Evolutionary conservation across 92 coral and sea anemone genomes (phyloP), one percentile per base, ranked within the genome.

Genomic region (Phymanthus crucifer): DNA sequence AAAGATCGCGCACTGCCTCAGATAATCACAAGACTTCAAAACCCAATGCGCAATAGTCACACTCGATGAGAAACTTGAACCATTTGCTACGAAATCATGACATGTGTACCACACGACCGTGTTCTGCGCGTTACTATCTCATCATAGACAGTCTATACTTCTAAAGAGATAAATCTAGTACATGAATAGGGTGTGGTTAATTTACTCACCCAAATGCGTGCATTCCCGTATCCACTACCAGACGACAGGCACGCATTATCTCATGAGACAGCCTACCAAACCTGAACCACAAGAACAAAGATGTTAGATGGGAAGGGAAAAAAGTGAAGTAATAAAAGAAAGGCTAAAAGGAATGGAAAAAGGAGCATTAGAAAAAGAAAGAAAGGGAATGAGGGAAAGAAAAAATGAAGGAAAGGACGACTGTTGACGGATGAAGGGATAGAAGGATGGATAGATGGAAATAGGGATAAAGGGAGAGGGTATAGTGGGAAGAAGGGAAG

Each of bases 191-290:
- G 9, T 3, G 14, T 2, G 10, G 10, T 9, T 2, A 4, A 4
- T 69, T 2, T 69, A 37, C 90, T 78, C 69, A 95, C 99, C 99
- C 99, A 19, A 93, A 71, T 10, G 88, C 91, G 65, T 95, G 99
- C 96, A 95, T 95, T 11, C 99, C 99, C 4, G 98, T 95, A 75
- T 95, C 99, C 4, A 95, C 98, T 6, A 95, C 99, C 31, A 91
- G 87, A 27, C 99, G 83, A 54, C 91, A 88, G 32, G 99, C 97
- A 70, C 99, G 87, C 83, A 91, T 73, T 10, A 91, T 91, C 80
- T 95, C 99, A 36, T 80, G 75, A 3, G 99, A 95, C 68, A 95
- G 78, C n/a, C 96, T 87, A n/a, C 97, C 99, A 78, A 95, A 95
- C 80, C 99, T 95, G 76, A 32, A 70, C 87, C 36, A 19, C 24